Evolutionary conservation across 2,113 vertebrate genomes (phyloP).

Genomic region (Atherinomorus stipes): DNA sequence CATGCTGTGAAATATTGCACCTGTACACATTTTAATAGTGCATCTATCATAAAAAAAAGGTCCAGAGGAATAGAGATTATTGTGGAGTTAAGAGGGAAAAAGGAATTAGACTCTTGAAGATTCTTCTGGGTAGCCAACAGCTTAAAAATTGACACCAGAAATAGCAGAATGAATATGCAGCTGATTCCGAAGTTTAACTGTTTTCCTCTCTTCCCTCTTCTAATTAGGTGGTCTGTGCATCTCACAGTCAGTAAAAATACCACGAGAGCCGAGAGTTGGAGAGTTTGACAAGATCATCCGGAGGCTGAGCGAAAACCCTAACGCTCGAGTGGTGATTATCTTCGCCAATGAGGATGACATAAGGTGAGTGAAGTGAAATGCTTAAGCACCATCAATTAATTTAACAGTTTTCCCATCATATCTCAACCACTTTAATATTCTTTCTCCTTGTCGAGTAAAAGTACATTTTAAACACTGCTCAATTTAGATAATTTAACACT

Average conservation of each 20-base stretch:
- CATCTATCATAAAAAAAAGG: conserved; percentile 43
- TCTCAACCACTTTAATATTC: not conserved
- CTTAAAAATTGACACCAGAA: not conserved
- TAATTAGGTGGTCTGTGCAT: conserved; percentile 91
- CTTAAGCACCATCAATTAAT: not conserved
- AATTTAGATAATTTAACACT: not conserved
- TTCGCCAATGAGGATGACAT: conserved; percentile 97
- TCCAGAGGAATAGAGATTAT: conserved; percentile 27
- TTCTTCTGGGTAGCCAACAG: not conserved
- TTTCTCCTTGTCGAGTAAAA: not conserved
- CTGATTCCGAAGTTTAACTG: not conserved
- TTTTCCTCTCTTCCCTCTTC: conserved; percentile 19
- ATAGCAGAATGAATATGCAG: not conserved
- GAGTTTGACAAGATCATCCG: conserved; percentile 96
- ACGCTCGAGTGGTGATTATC: conserved; percentile 91
- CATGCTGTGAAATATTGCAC: conserved; percentile 57
- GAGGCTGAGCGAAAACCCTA: conserved; percentile 91
- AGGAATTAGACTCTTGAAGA: not conserved
- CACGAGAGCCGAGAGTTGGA: conserved; percentile 88
- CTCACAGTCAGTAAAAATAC: conserved; percentile 95
- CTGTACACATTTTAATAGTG: conserved; percentile 55
- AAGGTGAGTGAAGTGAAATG: conserved; percentile 81
- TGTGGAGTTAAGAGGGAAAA: conserved; percentile 6
- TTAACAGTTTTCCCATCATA: not conserved
- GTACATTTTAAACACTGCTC: not conserved